Evolutionary conservation across 2,797 vertebrate species (phyloP).

Genomic region (Podargus strigoides): DNA sequence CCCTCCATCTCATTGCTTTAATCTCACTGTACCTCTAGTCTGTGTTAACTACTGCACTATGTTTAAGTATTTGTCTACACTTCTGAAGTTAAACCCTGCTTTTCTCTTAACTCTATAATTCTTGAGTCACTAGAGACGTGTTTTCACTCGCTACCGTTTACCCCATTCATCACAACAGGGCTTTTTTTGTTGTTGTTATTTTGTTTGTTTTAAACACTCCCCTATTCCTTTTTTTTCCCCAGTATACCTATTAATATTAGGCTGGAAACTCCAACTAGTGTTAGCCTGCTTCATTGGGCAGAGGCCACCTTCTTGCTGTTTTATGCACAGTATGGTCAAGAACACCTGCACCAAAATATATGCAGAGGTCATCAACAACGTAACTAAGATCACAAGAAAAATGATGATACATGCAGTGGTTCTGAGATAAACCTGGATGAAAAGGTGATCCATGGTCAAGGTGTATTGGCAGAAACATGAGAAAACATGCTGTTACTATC

Average conservation of each 20-base stretch:
- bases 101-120: not conserved
- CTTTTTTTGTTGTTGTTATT: not conserved
- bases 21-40: not conserved
- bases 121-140: not conserved
- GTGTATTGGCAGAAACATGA: not conserved
- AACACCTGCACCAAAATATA: not conserved
- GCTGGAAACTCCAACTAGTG: not conserved
- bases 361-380: not conserved
- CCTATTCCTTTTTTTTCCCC: not conserved
- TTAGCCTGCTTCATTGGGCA: not conserved
- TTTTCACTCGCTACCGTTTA: not conserved
- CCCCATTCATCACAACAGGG: not conserved
- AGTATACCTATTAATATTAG: not conserved
- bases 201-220: not conserved
- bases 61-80: not conserved
- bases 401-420: rapidly evolving
- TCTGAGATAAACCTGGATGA: rapidly evolving
- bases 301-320: not conserved
- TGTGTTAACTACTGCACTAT: not conserved
- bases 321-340: not conserved
- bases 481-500: not conserved
- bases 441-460: not conserved
- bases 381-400: not conserved
- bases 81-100: not conserved
- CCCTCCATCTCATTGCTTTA: not conserved